A percentile compares a stretch with the other conserved stretches of the same genome.
These are phyloP conservation scores for Cotesia vestalis DNA, from an alignment of 1,140 invertebrate genomes.

Conservation along the genomic window DNA sequence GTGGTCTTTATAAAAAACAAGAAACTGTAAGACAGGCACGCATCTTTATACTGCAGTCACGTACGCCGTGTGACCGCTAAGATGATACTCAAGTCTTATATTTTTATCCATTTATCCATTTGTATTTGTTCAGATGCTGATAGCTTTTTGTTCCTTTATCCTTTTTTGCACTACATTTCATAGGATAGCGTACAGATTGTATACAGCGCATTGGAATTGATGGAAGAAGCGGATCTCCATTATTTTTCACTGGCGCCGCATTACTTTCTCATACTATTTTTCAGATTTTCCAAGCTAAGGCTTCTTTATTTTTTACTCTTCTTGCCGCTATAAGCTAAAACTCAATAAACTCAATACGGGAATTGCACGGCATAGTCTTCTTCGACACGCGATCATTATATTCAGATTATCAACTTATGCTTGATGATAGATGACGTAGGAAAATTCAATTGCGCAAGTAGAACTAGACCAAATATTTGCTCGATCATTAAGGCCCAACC, in stretches of 20 bases:
- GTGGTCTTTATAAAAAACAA: conserved; percentile 3
- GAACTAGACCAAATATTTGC: conserved; percentile 16
- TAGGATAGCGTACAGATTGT: too few relatives aligned
- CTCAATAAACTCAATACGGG: too few relatives aligned
- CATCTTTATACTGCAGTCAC: conserved; percentile 20
- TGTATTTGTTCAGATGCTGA: neutral
- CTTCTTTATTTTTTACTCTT: too few relatives aligned
- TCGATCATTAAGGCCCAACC: conserved; percentile 11
- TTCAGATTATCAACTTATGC: too few relatives aligned
- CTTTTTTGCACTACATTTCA: neutral
- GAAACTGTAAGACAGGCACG: conserved; percentile 3
- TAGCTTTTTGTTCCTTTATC: neutral
- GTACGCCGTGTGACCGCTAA: conserved; percentile 17
- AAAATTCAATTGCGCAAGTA: conserved; percentile 9
- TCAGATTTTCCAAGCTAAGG: too few relatives aligned
- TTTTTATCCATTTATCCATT: neutral
- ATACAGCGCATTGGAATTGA: too few relatives aligned
- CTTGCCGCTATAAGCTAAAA: too few relatives aligned
- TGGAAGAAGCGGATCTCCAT: too few relatives aligned
- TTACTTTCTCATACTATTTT: too few relatives aligned
- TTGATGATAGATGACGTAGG: neutral
- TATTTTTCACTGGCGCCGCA: neutral
- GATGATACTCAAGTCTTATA: neutral
- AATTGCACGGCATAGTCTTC: too few relatives aligned
- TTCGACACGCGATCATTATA: too few relatives aligned